Base-by-base conservation (phyloP, 2,113 vertebrate genomes). In the Poecile atricapillus region DNA sequence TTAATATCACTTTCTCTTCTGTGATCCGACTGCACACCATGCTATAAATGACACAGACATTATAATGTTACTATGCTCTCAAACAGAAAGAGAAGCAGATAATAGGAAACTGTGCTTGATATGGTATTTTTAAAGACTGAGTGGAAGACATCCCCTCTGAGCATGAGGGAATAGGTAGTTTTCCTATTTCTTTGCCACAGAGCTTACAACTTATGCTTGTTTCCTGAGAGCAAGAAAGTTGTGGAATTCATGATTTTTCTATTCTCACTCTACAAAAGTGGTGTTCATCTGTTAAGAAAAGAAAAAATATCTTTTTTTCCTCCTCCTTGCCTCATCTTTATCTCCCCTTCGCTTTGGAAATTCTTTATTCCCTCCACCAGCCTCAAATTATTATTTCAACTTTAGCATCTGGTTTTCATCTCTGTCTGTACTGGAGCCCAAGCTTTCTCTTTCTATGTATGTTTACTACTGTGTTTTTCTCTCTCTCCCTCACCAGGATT, bases 401-500 rank as follows among this genome's bases (percentile, higher is more conserved):
- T 53, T 62, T 30, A 67, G 8, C 7, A n/a, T 22, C 17, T 46
- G 39, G 6, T 37, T 89, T 80, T 70, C 10, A 0, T 50, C 20
- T 82, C 43, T 83, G 6, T 15, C 11, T 27, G 14, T 21, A 25
- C 15, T 76, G 37, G 8, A 89, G 13, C 31, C 12, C 43, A 71
- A 87, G 4, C 2, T 37, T 37, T 81, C 13, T 59, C 15, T 33
- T 18, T 73, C 7, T 30, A 3, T 27, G 4, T 16, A 16, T 60
- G 9, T 60, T 39, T 89, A 8, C 10, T 19, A 6, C 8, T 20
- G 4, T 50, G 16, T 13, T 69, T 90, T 35, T 33, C 6, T 58
- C 8, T 63, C 22, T 81, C 30, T 64, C 8, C 10, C 4, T 69
- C 21, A 5, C 5, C 0, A 0, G 22, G 10, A 69, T 69, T 63